Conservation (phyloP, 2,797 vertebrate species). For the Podarcis siculus region DNA sequence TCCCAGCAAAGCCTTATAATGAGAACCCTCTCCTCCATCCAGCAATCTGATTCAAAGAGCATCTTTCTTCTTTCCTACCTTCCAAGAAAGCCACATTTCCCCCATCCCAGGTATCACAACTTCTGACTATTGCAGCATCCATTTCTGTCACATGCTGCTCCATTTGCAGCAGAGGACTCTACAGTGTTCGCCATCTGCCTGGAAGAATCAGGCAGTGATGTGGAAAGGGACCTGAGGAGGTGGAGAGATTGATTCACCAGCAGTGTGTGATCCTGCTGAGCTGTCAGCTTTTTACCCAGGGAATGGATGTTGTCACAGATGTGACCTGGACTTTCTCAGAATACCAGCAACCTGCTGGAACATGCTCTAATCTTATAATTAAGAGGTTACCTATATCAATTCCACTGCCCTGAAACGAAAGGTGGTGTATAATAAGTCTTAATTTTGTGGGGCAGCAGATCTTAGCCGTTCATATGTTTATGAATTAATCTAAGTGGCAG, state of each 20-base stretch:
- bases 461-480: background rate
- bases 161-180: background rate
- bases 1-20: too few species aligned
- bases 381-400: background rate
- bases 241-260: background rate
- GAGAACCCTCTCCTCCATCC: background rate
- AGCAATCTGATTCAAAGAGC: background rate
- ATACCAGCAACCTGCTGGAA: background rate
- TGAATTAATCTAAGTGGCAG: background rate
- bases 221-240: slow-evolving; percentile 4
- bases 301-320: slow-evolving; percentile 9
- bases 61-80: background rate
- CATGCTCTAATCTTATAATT: background rate
- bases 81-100: background rate
- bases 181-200: slow-evolving; percentile 7
- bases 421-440: background rate
- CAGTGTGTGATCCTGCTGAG: background rate
- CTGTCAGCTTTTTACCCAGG: background rate
- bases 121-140: background rate
- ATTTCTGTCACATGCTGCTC: background rate
- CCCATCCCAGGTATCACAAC: background rate
- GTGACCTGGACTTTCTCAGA: background rate
- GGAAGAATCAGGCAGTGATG: background rate
- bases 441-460: background rate
- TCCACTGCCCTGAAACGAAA: background rate